phyloP scores from a whole-genome alignment of 2,797 vertebrate genomes.

The Sebastes jordani region DNA sequence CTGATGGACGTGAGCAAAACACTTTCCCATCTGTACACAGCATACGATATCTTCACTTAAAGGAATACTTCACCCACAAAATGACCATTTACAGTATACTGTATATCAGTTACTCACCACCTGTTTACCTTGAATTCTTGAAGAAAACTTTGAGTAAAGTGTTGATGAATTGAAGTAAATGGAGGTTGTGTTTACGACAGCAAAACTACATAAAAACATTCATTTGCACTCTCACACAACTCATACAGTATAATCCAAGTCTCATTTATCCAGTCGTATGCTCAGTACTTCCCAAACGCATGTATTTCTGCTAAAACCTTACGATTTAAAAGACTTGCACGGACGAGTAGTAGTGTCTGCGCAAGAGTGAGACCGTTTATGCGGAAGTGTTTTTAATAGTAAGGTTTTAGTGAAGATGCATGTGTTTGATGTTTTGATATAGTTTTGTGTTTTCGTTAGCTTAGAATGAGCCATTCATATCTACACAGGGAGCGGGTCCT shows the following conservation, averaged over 20 bases:
- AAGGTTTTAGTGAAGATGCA: background rate
- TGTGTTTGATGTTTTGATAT: background rate
- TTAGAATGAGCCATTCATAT: too few species aligned
- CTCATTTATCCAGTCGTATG: background rate
- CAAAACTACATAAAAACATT: background rate
- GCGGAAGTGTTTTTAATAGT: background rate
- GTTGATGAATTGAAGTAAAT: background rate
- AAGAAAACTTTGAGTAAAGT: background rate
- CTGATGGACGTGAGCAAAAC: slow-evolving; percentile 18
- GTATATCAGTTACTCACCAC: background rate
- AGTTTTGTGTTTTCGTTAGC: too few species aligned
- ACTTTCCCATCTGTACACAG: background rate
- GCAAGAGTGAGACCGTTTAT: background rate
- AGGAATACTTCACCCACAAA: background rate
- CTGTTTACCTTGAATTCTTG: background rate
- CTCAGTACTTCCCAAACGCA: background rate
- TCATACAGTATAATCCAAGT: background rate
- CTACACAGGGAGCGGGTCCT: too few species aligned
- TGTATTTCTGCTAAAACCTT: background rate
- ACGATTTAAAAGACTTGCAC: background rate
- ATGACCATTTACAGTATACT: background rate
- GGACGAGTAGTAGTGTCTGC: background rate
- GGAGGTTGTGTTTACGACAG: background rate
- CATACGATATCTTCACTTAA: slow-evolving; percentile 2
- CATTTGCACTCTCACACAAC: background rate